A percentile compares a stretch with the other conserved stretches of the same genome.
Evolutionary conservation across 2,113 vertebrate genomes (phyloP).

Genomic region (Colaptes auratus): DNA sequence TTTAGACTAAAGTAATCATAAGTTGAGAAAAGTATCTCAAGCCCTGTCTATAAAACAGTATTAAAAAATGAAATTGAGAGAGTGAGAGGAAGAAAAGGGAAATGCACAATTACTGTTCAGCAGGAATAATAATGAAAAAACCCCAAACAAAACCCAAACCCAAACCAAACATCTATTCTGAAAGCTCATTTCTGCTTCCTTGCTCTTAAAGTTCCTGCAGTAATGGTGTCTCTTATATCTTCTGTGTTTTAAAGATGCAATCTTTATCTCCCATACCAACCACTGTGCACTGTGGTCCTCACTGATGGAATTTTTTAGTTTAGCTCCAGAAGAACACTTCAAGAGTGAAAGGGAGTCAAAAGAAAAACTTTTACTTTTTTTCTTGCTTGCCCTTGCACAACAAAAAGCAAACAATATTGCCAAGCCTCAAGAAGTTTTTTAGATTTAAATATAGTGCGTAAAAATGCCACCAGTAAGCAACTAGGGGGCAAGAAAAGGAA

Average conservation of each 20-base stretch:
- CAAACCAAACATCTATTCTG: neutral
- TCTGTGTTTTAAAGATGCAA: slow-evolving; percentile 51
- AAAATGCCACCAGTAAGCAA: neutral
- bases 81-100: neutral
- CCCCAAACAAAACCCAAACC: neutral
- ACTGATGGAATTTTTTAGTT: slow-evolving; percentile 40
- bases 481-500: neutral
- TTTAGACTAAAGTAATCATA: slow-evolving; percentile 44
- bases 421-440: neutral
- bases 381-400: neutral
- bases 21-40: slow-evolving; percentile 34
- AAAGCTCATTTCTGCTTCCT: slow-evolving; percentile 45
- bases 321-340: slow-evolving; percentile 11
- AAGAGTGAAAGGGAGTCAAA: neutral
- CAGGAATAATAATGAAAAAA: neutral
- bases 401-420: neutral
- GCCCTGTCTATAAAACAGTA: neutral
- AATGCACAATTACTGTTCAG: slow-evolving; percentile 5
- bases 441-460: slow-evolving; percentile 35
- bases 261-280: slow-evolving; percentile 56
- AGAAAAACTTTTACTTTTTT: neutral
- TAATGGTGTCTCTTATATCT: neutral
- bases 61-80: neutral
- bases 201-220: neutral
- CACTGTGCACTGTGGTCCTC: slow-evolving; percentile 27